Evolutionary conservation across 1,140 invertebrate species (phyloP), one percentile per base, ranked within the genome.

Genomic region (Coelopa frigida): DNA sequence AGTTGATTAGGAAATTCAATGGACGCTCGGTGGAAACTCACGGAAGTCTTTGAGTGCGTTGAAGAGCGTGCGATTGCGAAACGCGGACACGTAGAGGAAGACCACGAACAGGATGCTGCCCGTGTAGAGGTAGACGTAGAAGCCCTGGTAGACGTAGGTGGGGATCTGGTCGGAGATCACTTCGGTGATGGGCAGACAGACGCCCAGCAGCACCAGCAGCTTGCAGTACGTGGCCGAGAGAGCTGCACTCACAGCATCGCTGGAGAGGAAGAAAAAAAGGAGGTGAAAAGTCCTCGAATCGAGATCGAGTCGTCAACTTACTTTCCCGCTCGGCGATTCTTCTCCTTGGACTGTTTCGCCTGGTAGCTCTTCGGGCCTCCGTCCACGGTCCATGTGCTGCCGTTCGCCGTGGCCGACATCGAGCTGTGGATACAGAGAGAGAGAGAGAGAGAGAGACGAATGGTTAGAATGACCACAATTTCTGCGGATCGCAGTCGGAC

Each of bases 91-190:
- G 58, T 87, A 87, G 48, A 87, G 78, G 50, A 85, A 84, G 17
- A 83, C 72, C 18, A 90, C 77, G 67, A 89, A 90, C 3, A 76
- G 48, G 12, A 90, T 81, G 57, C 83, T 85, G 17, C 77, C 77
- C 6, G 78, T 60, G 61, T 89, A 89, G 33, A 90, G 71, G 60
- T 87, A 90, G 0, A 89, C 72, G 56, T 89, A 89, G 65, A 87
- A 89, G n/a, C 81, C 81, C 79, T 87, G 74, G 57, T 82, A 79
- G 35, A 79, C 73, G 48, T 73, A 73, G 6, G 74, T 70, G 8
- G 76, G 77, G 27, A 82, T 77, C 58, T 75, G 70, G 33, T 75
- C 71, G 27, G 79, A 79, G 36, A 83, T 78, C 36, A 79, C 78
- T 55, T 81, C 79, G 12, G 78, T 79, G 44, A 81, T 75, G 4